These are phyloP conservation scores for Podabrus alpinus DNA, from an alignment of 2,888 invertebrate genomes.

Conservation along the genomic window DNA sequence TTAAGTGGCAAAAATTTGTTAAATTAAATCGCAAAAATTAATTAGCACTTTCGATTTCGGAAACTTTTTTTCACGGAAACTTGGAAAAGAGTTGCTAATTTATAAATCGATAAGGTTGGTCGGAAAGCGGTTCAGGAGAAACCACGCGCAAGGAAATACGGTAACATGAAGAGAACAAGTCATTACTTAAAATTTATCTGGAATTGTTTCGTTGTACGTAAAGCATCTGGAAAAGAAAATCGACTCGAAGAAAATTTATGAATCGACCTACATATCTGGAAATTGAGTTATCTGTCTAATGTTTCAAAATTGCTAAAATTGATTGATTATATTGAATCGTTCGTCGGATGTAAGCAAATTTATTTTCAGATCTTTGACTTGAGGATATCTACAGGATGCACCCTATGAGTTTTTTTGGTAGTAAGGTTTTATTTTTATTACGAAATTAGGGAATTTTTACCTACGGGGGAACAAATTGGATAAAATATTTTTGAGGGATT, in stretches of 20 bases:
- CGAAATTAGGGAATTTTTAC: too few relatives aligned
- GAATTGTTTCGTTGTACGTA: neutral
- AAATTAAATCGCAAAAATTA: neutral
- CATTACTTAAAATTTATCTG: neutral
- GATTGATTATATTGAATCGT: neutral
- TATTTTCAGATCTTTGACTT: neutral
- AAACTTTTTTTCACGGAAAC: neutral
- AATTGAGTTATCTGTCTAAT: conserved; percentile 9
- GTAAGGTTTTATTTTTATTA: too few relatives aligned
- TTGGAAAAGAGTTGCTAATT: neutral
- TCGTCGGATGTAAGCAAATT: neutral
- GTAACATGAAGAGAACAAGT: neutral
- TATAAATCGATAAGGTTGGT: neutral
- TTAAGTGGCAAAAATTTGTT: neutral
- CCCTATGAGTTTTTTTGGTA: too few relatives aligned
- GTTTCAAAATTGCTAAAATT: neutral
- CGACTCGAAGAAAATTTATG: conserved; percentile 5
- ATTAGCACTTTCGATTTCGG: neutral
- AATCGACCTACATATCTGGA: neutral
- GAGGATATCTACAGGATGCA: neutral
- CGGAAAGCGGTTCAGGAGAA: neutral
- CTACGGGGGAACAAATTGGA: too few relatives aligned
- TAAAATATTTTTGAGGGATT: too few relatives aligned
- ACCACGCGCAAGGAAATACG: neutral
- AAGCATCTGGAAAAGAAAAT: neutral